These are phyloP conservation scores for Drosophila seclusa DNA, from an alignment of 2,888 invertebrate genomes.

Conservation along the genomic window DNA sequence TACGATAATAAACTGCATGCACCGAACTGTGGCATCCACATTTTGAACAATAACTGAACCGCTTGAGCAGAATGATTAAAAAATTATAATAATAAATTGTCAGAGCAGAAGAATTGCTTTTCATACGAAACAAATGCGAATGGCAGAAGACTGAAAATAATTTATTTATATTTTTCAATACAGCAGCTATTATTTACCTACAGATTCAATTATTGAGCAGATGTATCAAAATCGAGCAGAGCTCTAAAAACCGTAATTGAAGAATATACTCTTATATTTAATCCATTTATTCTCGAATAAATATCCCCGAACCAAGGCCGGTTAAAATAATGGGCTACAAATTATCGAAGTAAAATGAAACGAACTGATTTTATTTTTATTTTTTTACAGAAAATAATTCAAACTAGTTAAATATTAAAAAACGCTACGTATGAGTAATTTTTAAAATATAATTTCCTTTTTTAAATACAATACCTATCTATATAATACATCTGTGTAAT, in stretches of 20 bases:
- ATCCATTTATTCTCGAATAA: not conserved
- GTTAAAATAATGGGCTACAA: not conserved
- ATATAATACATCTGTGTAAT: constrained; percentile 13
- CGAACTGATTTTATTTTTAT: not conserved
- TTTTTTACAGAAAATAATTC: not conserved
- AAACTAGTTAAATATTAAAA: not conserved
- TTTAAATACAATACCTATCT: constrained; percentile 1
- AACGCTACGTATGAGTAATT: constrained; percentile 11
- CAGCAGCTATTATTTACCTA: not conserved
- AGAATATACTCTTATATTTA: not conserved
- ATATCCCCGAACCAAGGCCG: not conserved
- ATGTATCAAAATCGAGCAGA: not conserved
- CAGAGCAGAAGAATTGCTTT: not conserved
- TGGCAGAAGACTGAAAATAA: not conserved
- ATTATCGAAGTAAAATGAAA: not conserved
- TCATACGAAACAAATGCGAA: constrained; percentile 2
- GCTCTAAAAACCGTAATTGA: not conserved
- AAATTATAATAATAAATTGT: constrained; percentile 30
- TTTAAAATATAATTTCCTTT: not conserved
- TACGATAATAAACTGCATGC: constrained; percentile 42
- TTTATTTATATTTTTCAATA: not conserved
- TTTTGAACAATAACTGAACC: constrained; percentile 21
- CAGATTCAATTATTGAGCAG: not conserved
- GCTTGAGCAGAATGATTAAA: constrained; percentile 29
- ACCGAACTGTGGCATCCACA: constrained; percentile 31